Percentiles rank a stretch among this genome's conserved stretches.
Evolutionary conservation across 2,888 invertebrate genomes (phyloP).

Genomic region (Platycheirus rosarum): DNA sequence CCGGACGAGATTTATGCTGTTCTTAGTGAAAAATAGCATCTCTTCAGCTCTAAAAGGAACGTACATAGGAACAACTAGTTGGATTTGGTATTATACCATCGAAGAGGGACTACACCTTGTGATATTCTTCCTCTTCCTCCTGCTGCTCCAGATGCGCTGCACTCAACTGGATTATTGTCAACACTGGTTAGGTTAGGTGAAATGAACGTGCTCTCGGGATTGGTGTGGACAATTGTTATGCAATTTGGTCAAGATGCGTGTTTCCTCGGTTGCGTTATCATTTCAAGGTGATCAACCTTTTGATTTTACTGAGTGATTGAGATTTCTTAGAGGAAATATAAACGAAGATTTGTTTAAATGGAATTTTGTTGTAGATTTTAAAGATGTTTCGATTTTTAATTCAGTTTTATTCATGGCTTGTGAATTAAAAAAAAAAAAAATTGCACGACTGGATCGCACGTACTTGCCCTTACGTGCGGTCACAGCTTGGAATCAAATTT

Average conservation of each 20-base stretch:
- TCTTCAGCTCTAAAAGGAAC: constrained; percentile 4
- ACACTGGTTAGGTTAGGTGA: constrained; percentile 56
- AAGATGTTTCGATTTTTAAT: too few species aligned
- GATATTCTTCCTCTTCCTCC: constrained; percentile 33
- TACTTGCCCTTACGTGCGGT: too few species aligned
- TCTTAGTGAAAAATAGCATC: constrained; percentile 60
- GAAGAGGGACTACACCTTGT: constrained; percentile 37
- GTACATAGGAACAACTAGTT: constrained; percentile 46
- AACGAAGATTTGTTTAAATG: too few species aligned
- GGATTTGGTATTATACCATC: neutral
- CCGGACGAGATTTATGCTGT: constrained; percentile 70
- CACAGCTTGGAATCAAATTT: too few species aligned
- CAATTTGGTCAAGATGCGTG: constrained; percentile 59
- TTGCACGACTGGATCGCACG: too few species aligned
- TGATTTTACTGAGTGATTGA: neutral
- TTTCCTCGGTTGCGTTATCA: constrained; percentile 61
- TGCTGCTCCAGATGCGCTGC: neutral
- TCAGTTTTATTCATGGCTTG: too few species aligned
- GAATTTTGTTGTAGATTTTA: too few species aligned
- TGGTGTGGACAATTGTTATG: constrained; percentile 58
- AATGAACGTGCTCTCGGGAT: constrained; percentile 29
- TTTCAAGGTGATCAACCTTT: constrained; percentile 69
- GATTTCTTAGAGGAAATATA: too few species aligned
- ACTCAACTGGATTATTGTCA: constrained; percentile 67
- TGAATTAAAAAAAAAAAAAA: too few species aligned